Conservation (phyloP, 2,113 vertebrate species). For the Hippolais icterina region DNA sequence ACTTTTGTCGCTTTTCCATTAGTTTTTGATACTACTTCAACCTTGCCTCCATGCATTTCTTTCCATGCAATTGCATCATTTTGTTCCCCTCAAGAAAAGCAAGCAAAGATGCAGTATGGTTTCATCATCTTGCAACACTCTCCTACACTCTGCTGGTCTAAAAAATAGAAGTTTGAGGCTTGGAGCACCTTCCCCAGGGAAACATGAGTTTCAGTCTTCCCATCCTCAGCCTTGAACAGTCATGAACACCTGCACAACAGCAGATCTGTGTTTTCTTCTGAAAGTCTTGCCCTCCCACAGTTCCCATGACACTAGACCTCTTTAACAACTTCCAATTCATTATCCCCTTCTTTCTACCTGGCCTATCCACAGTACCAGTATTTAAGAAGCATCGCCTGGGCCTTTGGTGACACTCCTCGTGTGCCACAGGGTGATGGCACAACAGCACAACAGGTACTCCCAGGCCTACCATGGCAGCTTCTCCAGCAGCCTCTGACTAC, state of each 20-base stretch:
- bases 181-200: not conserved
- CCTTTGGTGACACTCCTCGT: rapidly evolving
- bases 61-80: not conserved
- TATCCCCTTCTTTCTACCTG: not conserved
- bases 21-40: not conserved
- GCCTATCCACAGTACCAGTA: not conserved
- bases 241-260: not conserved
- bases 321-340: not conserved
- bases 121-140: not conserved
- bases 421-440: not conserved
- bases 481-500: not conserved
- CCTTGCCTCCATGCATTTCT: not conserved
- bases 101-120: not conserved
- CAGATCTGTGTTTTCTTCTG: not conserved
- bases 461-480: not conserved
- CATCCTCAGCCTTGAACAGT: not conserved
- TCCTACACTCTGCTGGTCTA: not conserved
- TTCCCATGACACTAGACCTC: not conserved
- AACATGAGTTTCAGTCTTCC: not conserved
- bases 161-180: not conserved
- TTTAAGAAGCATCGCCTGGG: not conserved
- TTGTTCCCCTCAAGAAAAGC: not conserved
- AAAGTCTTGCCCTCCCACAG: not conserved
- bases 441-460: not conserved
- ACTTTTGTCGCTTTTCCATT: not conserved